phyloP scores from a whole-genome alignment of 23 tunicate genomes.

The Ciona savignyi region DNA sequence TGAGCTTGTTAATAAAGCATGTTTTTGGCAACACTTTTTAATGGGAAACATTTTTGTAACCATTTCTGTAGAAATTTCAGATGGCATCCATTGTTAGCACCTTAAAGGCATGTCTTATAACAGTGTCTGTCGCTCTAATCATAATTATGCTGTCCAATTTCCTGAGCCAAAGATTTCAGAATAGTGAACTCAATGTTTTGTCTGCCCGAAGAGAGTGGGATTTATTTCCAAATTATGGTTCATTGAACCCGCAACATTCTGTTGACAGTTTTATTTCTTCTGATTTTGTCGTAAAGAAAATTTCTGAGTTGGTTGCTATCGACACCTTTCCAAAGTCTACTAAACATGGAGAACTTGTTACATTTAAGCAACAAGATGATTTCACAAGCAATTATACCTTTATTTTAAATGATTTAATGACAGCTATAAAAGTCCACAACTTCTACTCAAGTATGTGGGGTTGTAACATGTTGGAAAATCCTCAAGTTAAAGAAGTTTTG shows the following conservation, averaged over 20 bases:
- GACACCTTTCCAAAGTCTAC: not conserved
- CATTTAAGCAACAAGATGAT: conserved; percentile 1
- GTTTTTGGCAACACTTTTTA: too few species aligned
- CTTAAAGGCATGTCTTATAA: not conserved
- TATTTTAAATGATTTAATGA: conserved; percentile 56
- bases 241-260: not conserved
- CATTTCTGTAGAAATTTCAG: not conserved
- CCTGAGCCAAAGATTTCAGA: not conserved
- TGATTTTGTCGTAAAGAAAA: conserved; percentile 29
- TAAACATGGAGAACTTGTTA: not conserved
- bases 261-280: conserved; percentile 18
- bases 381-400: conserved; percentile 20
- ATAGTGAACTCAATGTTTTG: not conserved
- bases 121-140: not conserved
- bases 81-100: not conserved
- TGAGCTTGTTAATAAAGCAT: too few species aligned
- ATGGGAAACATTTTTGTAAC: not conserved
- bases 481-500: conserved; percentile 31
- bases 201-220: not conserved
- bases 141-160: not conserved
- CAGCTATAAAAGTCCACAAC: conserved; percentile 48
- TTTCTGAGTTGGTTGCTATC: conserved; percentile 26
- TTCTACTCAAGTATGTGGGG: conserved; percentile 47
- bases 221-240: not conserved
- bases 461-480: conserved; percentile 18